These are phyloP conservation scores for Serrognathus titanus DNA, from an alignment of 2,888 invertebrate genomes.

Conservation along the genomic window DNA sequence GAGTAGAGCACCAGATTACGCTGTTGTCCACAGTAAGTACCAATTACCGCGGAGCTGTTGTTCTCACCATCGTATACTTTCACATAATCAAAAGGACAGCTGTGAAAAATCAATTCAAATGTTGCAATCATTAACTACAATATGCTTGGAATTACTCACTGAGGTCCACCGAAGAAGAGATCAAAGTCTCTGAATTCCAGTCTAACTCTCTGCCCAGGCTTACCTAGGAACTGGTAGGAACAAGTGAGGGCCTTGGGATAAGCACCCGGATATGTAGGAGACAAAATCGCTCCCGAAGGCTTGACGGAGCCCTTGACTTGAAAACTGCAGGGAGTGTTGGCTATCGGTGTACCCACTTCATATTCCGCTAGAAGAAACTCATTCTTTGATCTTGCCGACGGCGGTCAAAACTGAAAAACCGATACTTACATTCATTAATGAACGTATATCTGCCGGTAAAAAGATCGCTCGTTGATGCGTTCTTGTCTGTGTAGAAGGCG, in stretches of 20 bases:
- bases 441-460: slow-evolving; percentile 89
- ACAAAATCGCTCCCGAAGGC: slow-evolving; percentile 82
- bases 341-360: slow-evolving; percentile 86
- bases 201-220: slow-evolving; percentile 85
- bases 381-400: slow-evolving; percentile 1
- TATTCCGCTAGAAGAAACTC: slow-evolving; percentile 70
- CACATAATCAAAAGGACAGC: slow-evolving; percentile 98
- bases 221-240: slow-evolving; percentile 89
- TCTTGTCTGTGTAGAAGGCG: slow-evolving; percentile 92
- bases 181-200: slow-evolving; percentile 98
- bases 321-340: slow-evolving; percentile 84
- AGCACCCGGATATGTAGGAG: slow-evolving; percentile 98
- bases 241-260: slow-evolving; percentile 96
- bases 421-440: slow-evolving; percentile 86
- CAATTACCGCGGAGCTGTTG: slow-evolving; percentile 85
- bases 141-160: slow-evolving; percentile 68
- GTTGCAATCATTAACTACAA: background rate
- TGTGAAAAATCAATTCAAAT: slow-evolving; percentile 47
- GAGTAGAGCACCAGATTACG: slow-evolving; percentile 94
- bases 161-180: slow-evolving; percentile 96
- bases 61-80: slow-evolving; percentile 94
- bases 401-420: background rate
- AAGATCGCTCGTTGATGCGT: slow-evolving; percentile 71
- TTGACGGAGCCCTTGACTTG: slow-evolving; percentile 70
- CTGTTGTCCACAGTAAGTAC: slow-evolving; percentile 96